Percentiles rank a stretch among this genome's conserved stretches.
Conservation (phyloP, 1,140 invertebrate genomes). For the Armadillidium nasatum region DNA sequence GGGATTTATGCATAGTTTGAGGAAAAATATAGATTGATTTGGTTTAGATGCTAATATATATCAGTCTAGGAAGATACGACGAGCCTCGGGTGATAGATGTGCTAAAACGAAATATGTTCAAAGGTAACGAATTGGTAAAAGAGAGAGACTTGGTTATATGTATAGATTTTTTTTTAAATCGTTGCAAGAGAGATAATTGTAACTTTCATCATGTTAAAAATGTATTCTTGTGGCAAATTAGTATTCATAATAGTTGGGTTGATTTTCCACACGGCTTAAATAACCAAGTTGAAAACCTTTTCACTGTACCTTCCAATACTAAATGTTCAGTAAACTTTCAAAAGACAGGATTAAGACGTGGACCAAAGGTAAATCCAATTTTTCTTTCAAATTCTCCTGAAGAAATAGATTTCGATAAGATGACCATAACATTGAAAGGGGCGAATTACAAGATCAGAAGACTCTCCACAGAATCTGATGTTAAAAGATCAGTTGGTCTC, state of each 20-base stretch:
- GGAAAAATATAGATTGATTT: too few relatives aligned
- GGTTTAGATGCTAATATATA: too few relatives aligned
- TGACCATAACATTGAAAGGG: constrained; percentile 4
- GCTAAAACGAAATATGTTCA: constrained; percentile 23
- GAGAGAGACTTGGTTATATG: constrained; percentile 25
- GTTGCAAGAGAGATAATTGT: constrained; percentile 31
- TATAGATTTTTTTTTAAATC: constrained; percentile 24
- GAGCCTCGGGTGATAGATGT: not conserved
- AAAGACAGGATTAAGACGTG: not conserved
- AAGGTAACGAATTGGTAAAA: not conserved
- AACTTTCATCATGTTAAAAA: constrained; percentile 27
- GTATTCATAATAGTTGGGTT: constrained; percentile 21
- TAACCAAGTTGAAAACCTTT: constrained; percentile 30
- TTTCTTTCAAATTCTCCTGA: not conserved
- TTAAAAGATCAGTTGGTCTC: constrained; percentile 6
- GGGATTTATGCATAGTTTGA: too few relatives aligned
- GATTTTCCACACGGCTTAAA: constrained; percentile 23
- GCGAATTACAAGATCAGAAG: constrained; percentile 17
- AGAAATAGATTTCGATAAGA: constrained; percentile 31
- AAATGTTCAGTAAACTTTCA: not conserved
- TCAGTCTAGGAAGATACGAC: too few relatives aligned
- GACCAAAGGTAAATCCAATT: not conserved
- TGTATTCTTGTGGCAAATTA: constrained; percentile 32
- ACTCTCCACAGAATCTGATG: constrained; percentile 37
- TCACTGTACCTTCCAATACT: constrained; percentile 24